These are phyloP conservation scores for Eupithecia tripunctaria DNA, from an alignment of 2,888 invertebrate genomes.

Conservation along the genomic window DNA sequence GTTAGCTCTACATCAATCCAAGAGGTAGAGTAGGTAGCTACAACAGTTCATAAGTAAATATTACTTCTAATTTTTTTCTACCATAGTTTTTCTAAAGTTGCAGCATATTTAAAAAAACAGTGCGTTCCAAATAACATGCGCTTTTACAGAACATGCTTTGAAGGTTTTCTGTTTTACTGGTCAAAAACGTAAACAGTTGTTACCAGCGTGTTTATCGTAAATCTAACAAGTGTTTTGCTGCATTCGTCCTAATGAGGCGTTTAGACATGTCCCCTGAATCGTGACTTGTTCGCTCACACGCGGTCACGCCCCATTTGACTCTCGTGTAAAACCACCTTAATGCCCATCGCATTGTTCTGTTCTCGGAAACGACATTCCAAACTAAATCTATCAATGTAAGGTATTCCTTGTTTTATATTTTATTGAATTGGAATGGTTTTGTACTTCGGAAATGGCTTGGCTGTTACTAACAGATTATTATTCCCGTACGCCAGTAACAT, in stretches of 20 bases:
- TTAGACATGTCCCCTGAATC: constrained; percentile 54
- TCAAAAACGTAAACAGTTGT: constrained; percentile 13
- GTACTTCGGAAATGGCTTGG: constrained; percentile 1
- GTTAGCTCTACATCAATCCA: not conserved
- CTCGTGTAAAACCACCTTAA: constrained; percentile 60
- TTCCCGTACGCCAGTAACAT: not conserved
- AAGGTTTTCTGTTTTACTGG: not conserved
- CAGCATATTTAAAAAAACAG: not conserved
- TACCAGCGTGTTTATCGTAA: constrained; percentile 13
- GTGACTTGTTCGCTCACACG: constrained; percentile 69
- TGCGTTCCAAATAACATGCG: not conserved
- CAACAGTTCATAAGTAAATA: too few relatives aligned
- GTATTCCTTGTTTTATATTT: constrained; percentile 22
- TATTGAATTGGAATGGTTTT: constrained; percentile 14
- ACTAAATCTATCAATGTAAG: constrained; percentile 41
- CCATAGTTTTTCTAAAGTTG: too few relatives aligned
- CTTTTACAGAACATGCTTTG: not conserved
- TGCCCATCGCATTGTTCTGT: constrained; percentile 56
- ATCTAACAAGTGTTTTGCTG: constrained; percentile 31
- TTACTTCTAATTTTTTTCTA: too few relatives aligned
- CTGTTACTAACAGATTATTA: not conserved
- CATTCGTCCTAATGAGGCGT: constrained; percentile 35
- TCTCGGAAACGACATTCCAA: constrained; percentile 52
- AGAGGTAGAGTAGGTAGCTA: not conserved
- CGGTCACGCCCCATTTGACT: constrained; percentile 77